Conservation (phyloP, 2,888 invertebrate genomes). For the Lochmaea capreae region DNA sequence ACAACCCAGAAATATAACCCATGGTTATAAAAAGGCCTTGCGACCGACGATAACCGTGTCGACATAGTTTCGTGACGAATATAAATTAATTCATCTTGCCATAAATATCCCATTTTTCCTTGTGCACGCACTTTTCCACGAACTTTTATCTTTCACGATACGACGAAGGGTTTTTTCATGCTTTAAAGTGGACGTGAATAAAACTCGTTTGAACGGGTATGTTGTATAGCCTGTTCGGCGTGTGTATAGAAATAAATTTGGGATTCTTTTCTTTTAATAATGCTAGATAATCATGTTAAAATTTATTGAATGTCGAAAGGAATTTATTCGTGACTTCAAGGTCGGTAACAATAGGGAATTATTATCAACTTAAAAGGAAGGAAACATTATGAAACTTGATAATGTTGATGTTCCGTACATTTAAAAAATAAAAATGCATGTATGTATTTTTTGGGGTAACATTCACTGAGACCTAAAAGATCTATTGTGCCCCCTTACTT, state of each 20-base stretch:
- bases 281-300: not conserved
- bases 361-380: too few relatives aligned
- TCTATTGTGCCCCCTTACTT: too few relatives aligned
- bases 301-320: not conserved
- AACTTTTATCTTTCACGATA: constrained; percentile 33
- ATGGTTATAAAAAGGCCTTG: constrained; percentile 31
- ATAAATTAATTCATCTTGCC: constrained; percentile 38
- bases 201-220: constrained; percentile 9
- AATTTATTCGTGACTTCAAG: not conserved
- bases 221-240: not conserved
- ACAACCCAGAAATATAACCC: constrained; percentile 11
- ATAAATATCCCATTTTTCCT: constrained; percentile 30
- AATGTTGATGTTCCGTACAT: too few relatives aligned
- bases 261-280: not conserved
- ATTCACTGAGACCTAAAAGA: too few relatives aligned
- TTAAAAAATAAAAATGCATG: too few relatives aligned
- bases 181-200: not conserved
- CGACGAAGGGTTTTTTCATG: constrained; percentile 15
- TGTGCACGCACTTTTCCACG: constrained; percentile 25
- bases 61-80: constrained; percentile 39
- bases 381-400: too few relatives aligned
- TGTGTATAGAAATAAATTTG: not conserved
- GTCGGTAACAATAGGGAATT: not conserved
- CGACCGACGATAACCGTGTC: constrained; percentile 32
- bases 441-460: too few relatives aligned